These are phyloP conservation scores for Mionectes macconnelli DNA, from an alignment of 2,113 vertebrate genomes.

Conservation along the genomic window DNA sequence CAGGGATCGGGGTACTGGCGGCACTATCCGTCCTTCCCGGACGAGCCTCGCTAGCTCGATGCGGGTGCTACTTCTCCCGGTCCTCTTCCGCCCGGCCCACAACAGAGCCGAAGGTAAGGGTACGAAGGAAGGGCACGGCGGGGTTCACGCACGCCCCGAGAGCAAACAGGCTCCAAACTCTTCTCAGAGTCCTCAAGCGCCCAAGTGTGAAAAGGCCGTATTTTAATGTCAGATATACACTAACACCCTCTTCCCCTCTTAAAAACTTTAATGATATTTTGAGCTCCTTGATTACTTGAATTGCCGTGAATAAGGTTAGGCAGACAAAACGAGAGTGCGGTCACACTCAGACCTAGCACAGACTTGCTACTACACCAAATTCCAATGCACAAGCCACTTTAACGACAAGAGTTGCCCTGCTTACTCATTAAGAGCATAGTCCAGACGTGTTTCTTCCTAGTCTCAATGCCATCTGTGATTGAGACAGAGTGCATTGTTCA, in stretches of 20 bases:
- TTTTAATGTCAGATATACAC: not conserved
- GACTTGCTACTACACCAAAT: accelerated
- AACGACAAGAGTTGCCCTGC: no score
- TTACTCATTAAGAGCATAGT: accelerated
- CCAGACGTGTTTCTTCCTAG: no score
- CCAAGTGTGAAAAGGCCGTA: not conserved
- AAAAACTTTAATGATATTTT: accelerated
- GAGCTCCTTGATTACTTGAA: not conserved
- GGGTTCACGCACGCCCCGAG: no score
- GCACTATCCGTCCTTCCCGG: no score
- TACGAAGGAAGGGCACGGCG: accelerated
- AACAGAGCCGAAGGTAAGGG: no score
- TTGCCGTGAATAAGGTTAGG: accelerated
- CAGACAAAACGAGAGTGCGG: accelerated
- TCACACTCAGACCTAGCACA: accelerated
- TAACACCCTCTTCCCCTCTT: accelerated
- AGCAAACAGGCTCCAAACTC: no score
- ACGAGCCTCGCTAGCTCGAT: accelerated
- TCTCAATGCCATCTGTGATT: accelerated
- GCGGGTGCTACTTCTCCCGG: accelerated
- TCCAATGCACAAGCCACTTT: accelerated
- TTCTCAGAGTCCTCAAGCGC: not conserved
- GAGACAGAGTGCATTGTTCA: not conserved
- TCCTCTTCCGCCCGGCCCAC: not conserved
- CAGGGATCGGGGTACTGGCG: not conserved